phyloP scores from a whole-genome alignment of 2,113 vertebrate species.

The Aegithalos caudatus region DNA sequence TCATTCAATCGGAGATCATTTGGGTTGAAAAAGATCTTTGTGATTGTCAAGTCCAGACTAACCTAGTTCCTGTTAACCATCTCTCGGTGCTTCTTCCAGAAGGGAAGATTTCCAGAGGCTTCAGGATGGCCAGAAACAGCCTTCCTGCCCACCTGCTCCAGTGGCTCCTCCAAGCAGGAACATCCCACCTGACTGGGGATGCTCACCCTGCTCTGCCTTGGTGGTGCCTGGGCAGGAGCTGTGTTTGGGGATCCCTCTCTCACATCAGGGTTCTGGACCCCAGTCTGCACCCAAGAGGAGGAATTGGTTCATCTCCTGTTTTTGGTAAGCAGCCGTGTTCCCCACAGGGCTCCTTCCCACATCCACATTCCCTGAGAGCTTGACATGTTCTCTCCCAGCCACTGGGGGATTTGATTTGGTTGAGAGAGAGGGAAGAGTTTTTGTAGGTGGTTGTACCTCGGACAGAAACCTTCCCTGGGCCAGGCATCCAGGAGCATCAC shows the following conservation, averaged over 20 bases:
- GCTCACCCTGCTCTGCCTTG: fast-evolving
- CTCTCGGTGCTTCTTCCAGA: background rate
- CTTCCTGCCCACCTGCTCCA: background rate
- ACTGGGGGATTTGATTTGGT: background rate
- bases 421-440: background rate
- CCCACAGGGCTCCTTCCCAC: background rate
- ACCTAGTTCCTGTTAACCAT: background rate
- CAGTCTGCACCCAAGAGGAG: background rate
- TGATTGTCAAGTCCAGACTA: background rate
- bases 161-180: background rate
- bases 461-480: background rate
- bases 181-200: background rate
- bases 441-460: fast-evolving
- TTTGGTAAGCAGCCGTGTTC: background rate
- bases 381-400: background rate
- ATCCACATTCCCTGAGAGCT: background rate
- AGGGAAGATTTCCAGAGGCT: background rate
- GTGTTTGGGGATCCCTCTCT: background rate
- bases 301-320: background rate
- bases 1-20: background rate
- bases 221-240: background rate
- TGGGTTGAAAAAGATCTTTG: background rate
- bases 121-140: background rate
- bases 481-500: background rate
- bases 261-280: background rate